These are phyloP conservation scores for Catagonus wagneri DNA, from an alignment of 2,113 vertebrate genomes.

Conservation along the genomic window DNA sequence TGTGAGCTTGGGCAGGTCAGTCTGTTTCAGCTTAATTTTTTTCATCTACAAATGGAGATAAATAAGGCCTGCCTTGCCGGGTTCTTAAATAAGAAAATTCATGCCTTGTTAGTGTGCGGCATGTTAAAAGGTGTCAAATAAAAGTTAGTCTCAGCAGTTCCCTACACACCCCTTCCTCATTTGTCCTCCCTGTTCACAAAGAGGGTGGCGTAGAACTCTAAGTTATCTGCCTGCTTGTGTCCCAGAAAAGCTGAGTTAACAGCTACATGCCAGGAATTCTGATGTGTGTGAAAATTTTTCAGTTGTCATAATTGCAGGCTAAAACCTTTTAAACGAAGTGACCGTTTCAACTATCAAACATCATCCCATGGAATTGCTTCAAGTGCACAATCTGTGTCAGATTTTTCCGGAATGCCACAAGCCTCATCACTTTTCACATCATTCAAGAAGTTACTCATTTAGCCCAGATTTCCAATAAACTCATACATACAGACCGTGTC, in stretches of 20 bases:
- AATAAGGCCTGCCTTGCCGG: neutral
- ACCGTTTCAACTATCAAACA: constrained; percentile 38
- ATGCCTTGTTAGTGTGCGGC: neutral
- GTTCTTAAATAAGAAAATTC: constrained; percentile 42
- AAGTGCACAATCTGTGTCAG: constrained; percentile 29
- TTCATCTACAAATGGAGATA: constrained; percentile 48
- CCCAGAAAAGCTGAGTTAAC: constrained; percentile 43
- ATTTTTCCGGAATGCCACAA: constrained; percentile 60
- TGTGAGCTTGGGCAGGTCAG: neutral
- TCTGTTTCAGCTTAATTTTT: neutral
- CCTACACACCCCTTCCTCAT: neutral
- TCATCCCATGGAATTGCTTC: constrained; percentile 3
- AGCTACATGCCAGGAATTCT: constrained; percentile 15
- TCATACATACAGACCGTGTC: constrained; percentile 23
- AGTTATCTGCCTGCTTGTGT: neutral
- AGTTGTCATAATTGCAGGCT: constrained; percentile 54
- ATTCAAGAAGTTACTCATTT: constrained; percentile 72
- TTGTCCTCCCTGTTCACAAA: constrained; percentile 32
- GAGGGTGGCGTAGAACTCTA: constrained; percentile 7
- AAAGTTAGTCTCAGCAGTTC: constrained; percentile 7
- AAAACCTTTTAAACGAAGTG: constrained; percentile 14
- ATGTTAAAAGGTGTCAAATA: neutral
- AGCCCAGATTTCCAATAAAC: constrained; percentile 46
- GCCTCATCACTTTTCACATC: constrained; percentile 63
- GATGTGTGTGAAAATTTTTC: constrained; percentile 27